Evolutionary conservation across 1,140 invertebrate species (phyloP), one percentile per base, ranked within the genome.

Genomic region (Formica selysi): DNA sequence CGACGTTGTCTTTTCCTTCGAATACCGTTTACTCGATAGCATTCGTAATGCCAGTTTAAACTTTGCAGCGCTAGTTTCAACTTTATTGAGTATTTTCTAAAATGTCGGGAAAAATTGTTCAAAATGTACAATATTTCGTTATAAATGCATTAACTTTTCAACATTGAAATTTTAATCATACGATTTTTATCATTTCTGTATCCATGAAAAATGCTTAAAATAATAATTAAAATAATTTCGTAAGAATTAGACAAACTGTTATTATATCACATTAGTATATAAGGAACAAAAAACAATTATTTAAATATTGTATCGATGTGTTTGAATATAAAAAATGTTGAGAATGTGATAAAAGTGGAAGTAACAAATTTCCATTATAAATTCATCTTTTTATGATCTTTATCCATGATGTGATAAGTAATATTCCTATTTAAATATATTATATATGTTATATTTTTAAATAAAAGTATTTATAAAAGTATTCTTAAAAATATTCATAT

Each of bases 21-120:
- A 65, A 61, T 65, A 41, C 61, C 62, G 19, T 44, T n/a, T 67
- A 29, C n/a, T 67, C 29, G 2, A 51, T n/a, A 29, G 19, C 41
- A 41, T 65, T 51, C 41, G 41, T 41, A 67, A 79, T 8, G n/a
- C 29, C 32, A 38, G 32, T n/a, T 67, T 57, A n/a, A 79, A 68
- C 32, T 65, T 65, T 13, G 61, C 32, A 38, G 54, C 22, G 32
- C 2, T 48, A 38, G 32, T 57, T 80, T 80, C 48, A 80, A 68
- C n/a, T 80, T 80, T 80, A 41, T 22, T 11, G 3, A 19, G 0
- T 68, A 38, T 68, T 80, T 80, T 80, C 32, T 68, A 48, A 41
- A 79, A 36, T 54, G 48, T 8, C 6, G n/a, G 26, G 5, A 38
- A 76, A 76, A 61, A 41, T 26, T 76, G 36, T 61, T 74, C 71